These are phyloP conservation scores for Plemyria rubiginata DNA, from an alignment of 2,888 invertebrate species.

Conservation along the genomic window DNA sequence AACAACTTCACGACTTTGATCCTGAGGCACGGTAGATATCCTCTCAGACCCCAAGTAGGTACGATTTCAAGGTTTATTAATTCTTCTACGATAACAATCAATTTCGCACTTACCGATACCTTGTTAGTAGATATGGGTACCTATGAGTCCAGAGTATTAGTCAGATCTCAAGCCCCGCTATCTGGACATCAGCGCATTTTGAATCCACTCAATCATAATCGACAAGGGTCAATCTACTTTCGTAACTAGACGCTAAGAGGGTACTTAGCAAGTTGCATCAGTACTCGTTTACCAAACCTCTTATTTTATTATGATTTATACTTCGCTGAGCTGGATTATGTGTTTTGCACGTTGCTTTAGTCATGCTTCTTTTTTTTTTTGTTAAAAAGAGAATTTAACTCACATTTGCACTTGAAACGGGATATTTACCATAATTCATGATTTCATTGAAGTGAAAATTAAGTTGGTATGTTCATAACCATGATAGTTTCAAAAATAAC, in stretches of 20 bases:
- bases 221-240: slow-evolving; percentile 39
- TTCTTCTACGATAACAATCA: too few species aligned
- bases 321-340: background rate
- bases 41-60: too few species aligned
- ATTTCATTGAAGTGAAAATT: too few species aligned
- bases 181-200: slow-evolving; percentile 26
- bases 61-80: too few species aligned
- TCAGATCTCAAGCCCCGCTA: slow-evolving; percentile 11
- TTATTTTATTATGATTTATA: slow-evolving; percentile 25
- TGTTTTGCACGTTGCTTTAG: slow-evolving; percentile 2
- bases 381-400: too few species aligned
- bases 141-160: background rate
- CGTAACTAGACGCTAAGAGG: slow-evolving; percentile 30
- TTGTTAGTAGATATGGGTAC: background rate
- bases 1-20: too few species aligned
- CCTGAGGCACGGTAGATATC: too few species aligned
- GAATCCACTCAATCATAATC: slow-evolving; percentile 36
- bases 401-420: too few species aligned
- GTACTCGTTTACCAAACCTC: slow-evolving; percentile 27
- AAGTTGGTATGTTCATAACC: too few species aligned
- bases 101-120: background rate
- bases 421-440: too few species aligned
- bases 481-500: too few species aligned
- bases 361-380: too few species aligned
- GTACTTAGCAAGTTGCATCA: slow-evolving; percentile 32